These are phyloP conservation scores for Drepanosiphum platanoidis DNA, from an alignment of 2,888 invertebrate genomes.

Conservation along the genomic window DNA sequence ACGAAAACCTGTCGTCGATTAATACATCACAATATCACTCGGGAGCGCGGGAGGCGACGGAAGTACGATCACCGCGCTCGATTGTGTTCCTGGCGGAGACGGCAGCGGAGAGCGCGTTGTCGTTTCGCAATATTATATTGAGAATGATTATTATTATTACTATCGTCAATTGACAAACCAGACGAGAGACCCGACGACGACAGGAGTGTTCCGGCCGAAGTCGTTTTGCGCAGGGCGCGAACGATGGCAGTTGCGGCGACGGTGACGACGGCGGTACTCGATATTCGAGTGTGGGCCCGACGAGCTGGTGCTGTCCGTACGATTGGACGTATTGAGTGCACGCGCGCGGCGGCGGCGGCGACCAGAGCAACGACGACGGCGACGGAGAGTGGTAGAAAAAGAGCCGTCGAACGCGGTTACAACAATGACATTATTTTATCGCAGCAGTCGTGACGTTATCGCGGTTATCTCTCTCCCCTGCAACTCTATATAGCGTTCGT, in stretches of 20 bases:
- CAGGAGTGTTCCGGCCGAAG: background rate
- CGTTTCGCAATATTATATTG: conserved; percentile 4
- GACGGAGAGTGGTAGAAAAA: background rate
- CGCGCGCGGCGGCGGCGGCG: background rate
- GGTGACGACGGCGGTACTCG: background rate
- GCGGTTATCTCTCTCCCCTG: conserved; percentile 5
- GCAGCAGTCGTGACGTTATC: background rate
- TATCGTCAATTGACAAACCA: background rate
- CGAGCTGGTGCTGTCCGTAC: background rate
- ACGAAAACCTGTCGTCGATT: background rate
- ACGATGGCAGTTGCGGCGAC: background rate
- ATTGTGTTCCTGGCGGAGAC: background rate
- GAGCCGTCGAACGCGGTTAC: background rate
- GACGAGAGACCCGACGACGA: no score
- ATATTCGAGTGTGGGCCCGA: background rate
- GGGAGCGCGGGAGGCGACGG: background rate
- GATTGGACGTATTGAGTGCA: background rate
- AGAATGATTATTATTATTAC: background rate
- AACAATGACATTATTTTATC: background rate
- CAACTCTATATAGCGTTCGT: background rate
- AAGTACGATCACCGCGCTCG: background rate
- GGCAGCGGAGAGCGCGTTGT: background rate
- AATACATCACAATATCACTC: background rate
- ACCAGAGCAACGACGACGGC: background rate
- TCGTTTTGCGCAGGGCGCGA: background rate